Conservation (phyloP, 2,888 invertebrate species). For the Calameuta pallipes region DNA sequence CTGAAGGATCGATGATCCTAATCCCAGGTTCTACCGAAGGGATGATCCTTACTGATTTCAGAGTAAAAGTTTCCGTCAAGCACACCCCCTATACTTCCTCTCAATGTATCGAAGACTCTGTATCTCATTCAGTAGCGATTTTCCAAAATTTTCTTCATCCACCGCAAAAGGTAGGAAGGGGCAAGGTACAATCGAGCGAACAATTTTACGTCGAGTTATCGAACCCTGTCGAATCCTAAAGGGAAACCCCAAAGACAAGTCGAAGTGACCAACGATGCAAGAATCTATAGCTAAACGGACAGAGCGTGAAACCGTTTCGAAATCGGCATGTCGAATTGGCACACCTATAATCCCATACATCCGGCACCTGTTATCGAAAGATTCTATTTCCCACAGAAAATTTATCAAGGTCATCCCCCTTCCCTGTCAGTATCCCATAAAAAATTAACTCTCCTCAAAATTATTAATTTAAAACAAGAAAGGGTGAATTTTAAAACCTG, state of each 20-base stretch:
- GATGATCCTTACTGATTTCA: slow-evolving; percentile 2
- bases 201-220: slow-evolving; percentile 1
- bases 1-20: slow-evolving; percentile 33
- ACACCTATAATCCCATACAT: slow-evolving; percentile 50
- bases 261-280: slow-evolving; percentile 23
- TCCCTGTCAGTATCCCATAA: background rate
- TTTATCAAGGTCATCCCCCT: background rate
- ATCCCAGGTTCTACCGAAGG: slow-evolving; percentile 25
- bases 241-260: background rate
- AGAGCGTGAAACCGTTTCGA: slow-evolving; percentile 41
- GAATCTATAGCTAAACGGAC: slow-evolving; percentile 26
- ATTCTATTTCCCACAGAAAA: background rate
- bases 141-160: slow-evolving; percentile 10
- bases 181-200: background rate
- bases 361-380: slow-evolving; percentile 52
- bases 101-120: slow-evolving; percentile 22
- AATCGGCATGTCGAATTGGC: slow-evolving; percentile 49
- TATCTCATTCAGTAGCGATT: slow-evolving; percentile 7
- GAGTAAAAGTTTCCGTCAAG: background rate
- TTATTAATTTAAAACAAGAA: background rate
- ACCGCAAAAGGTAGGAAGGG: background rate
- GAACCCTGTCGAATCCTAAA: background rate
- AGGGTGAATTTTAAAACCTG: background rate
- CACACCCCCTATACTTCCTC: slow-evolving; percentile 5
- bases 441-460: background rate